Percentiles rank a stretch among this genome's conserved stretches.
Evolutionary conservation across 1,140 invertebrate genomes (phyloP).

Genomic region (Drosophila pandora): DNA sequence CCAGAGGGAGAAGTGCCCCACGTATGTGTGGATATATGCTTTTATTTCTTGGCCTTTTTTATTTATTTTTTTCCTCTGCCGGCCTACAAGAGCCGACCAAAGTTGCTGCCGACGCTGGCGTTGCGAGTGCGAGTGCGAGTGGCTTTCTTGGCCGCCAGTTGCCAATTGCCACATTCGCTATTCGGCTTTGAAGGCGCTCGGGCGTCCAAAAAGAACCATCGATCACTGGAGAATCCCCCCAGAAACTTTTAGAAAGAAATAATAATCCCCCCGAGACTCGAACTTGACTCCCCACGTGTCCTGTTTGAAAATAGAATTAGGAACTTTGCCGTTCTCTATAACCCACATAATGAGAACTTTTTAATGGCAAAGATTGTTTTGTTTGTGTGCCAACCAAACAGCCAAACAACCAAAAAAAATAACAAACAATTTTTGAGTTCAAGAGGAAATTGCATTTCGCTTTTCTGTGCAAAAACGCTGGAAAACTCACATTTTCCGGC

Average conservation of each 20-base stretch:
- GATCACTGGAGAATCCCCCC: conserved; percentile 43
- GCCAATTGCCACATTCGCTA: conserved; percentile 77
- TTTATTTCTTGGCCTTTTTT: conserved; percentile 16
- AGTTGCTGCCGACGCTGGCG: conserved; percentile 57
- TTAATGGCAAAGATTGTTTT: background rate
- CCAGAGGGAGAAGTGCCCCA: conserved; percentile 17
- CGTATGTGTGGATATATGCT: conserved; percentile 10
- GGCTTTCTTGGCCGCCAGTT: conserved; percentile 75
- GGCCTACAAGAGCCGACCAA: conserved; percentile 40
- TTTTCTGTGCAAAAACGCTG: conserved; percentile 3
- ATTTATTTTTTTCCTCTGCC: conserved; percentile 7
- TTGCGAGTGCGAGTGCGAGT: conserved; percentile 43
- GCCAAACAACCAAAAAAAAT: background rate
- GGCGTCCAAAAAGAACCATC: conserved; percentile 35
- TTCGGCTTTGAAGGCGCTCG: conserved; percentile 81
- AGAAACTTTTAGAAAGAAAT: background rate
- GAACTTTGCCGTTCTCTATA: conserved; percentile 1
- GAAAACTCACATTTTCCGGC: conserved; percentile 21
- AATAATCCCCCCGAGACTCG: background rate
- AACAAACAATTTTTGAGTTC: conserved; percentile 6
- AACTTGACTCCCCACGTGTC: conserved; percentile 8
- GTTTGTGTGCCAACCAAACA: conserved; percentile 1
- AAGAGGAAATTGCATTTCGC: conserved; percentile 4
- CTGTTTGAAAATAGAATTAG: conserved; percentile 9
- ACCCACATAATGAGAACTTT: conserved; percentile 13